Evolutionary conservation across 2,888 invertebrate species (phyloP), one percentile per base, ranked within the genome.

Genomic region (Cheilosia scutellata): DNA sequence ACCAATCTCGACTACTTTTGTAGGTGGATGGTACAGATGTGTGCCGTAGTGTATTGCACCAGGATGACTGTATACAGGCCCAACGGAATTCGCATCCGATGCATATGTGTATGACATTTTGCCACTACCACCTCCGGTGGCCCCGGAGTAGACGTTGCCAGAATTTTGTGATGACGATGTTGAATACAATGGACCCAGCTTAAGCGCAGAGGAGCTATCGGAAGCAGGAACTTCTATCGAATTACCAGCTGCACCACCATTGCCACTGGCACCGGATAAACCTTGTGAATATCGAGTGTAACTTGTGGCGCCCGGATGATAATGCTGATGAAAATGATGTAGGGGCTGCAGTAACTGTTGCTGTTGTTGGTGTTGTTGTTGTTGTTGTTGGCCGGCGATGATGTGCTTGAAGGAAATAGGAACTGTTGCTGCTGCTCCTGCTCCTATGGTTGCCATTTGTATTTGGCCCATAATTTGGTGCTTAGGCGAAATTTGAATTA

Each of bases 11-110:
- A 82, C 33, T 3, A 82, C 70, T 57, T 82, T 82, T 27, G 89
- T 88, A 20, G 88, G 87, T 65, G 90, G 90, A 87, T 91, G 91
- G 77, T 90, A 90, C 55, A 91, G 87, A 87, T 92, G 91, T 63
- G 90, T 89, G 55, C 91, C 90, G 77, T 91, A 92, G 87, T 91
- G 91, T 77, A 91, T 89, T 42, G 90, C 90, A 53, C 90, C 90
- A 63, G 89, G 89, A 88, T 91, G 91, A 37, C 89, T 89, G 68
- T 91, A 90, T 74, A 89, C 90, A 25, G 91, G 90, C 58, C 63
- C 79, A 16, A 65, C 63, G 29, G 63, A 65, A 53, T 47, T 77
- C 42, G 51, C 78, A 77, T 87, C 78, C 71, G 63, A 33, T 76
- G 65, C 70, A 71, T 60, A 80, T 74, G 53, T 72, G 58, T 86